A percentile compares a stretch with the other conserved stretches of the same genome.
These are phyloP conservation scores for Calliphora vicina DNA, from an alignment of 1,140 invertebrate genomes.

Conservation along the genomic window DNA sequence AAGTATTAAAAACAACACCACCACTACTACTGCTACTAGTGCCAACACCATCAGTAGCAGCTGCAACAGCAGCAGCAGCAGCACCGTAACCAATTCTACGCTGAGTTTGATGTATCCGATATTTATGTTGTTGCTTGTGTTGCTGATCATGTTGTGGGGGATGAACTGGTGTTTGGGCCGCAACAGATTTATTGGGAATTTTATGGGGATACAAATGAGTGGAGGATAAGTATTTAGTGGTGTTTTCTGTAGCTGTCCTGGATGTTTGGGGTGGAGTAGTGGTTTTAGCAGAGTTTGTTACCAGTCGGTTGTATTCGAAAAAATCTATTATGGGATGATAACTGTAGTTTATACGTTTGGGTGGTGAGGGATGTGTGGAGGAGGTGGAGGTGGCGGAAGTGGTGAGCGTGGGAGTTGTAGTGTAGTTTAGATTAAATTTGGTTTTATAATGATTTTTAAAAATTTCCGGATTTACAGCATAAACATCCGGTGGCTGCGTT, in stretches of 20 bases:
- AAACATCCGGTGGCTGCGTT: constrained; percentile 44
- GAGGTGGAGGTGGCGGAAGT: not conserved
- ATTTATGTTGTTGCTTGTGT: not conserved
- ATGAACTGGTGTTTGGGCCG: constrained; percentile 26
- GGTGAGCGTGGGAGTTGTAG: not conserved
- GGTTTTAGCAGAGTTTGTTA: constrained; percentile 11
- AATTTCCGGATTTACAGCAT: constrained; percentile 29
- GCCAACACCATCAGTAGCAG: constrained; percentile 41
- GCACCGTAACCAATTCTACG: constrained; percentile 52
- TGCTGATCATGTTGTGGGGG: not conserved
- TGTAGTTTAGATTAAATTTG: constrained; percentile 20
- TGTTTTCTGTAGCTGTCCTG: not conserved
- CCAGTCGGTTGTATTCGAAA: constrained; percentile 66
- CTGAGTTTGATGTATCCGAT: constrained; percentile 43
- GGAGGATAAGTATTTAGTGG: not conserved
- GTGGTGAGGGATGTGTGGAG: not conserved
- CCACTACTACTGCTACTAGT: constrained; percentile 38
- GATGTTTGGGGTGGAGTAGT: constrained; percentile 1
- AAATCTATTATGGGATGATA: constrained; percentile 88
- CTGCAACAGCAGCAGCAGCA: constrained; percentile 37
- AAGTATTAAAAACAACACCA: constrained; percentile 3
- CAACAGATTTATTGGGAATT: constrained; percentile 30
- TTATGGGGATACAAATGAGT: constrained; percentile 35
- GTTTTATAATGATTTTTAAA: constrained; percentile 20
- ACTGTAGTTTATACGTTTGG: constrained; percentile 78